A percentile compares a stretch with the other conserved stretches of the same genome.
Evolutionary conservation across 2,888 invertebrate genomes (phyloP).

Genomic region (Buathra laborator): DNA sequence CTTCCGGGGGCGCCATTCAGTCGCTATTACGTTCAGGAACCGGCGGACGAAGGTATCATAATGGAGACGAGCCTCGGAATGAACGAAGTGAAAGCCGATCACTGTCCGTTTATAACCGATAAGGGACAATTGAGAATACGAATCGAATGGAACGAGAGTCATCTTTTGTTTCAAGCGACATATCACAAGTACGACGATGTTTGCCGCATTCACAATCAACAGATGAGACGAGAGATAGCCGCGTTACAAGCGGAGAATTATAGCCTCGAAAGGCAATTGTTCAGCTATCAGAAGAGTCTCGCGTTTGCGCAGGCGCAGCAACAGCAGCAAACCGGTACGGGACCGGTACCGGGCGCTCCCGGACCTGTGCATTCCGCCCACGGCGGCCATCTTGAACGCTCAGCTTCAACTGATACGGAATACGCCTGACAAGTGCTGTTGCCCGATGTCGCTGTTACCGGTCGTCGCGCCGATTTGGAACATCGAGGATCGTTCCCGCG

Average conservation of each 20-base stretch:
- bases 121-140: constrained; percentile 91
- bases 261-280: constrained; percentile 92
- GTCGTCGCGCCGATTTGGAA: constrained; percentile 46
- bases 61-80: constrained; percentile 93
- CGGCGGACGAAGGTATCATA: constrained; percentile 92
- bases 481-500: constrained; percentile 43
- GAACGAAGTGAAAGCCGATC: constrained; percentile 90
- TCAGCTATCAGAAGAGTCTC: constrained; percentile 93
- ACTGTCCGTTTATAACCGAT: constrained; percentile 90
- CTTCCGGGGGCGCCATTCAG: constrained; percentile 91
- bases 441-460: constrained; percentile 55
- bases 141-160: constrained; percentile 93
- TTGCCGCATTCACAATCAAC: constrained; percentile 92
- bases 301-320: constrained; percentile 89
- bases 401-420: constrained; percentile 89
- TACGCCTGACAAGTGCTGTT: constrained; percentile 88
- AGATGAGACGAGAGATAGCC: constrained; percentile 93
- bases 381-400: constrained; percentile 83
- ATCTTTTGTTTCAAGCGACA: constrained; percentile 92
- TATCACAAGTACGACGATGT: constrained; percentile 95
- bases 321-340: constrained; percentile 73
- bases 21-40: constrained; percentile 93
- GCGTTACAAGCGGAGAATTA: constrained; percentile 94
- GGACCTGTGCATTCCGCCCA: constrained; percentile 74
- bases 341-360: constrained; percentile 76